Base-by-base conservation (phyloP, 1,140 invertebrate species). In the Epicauta chinensis region DNA sequence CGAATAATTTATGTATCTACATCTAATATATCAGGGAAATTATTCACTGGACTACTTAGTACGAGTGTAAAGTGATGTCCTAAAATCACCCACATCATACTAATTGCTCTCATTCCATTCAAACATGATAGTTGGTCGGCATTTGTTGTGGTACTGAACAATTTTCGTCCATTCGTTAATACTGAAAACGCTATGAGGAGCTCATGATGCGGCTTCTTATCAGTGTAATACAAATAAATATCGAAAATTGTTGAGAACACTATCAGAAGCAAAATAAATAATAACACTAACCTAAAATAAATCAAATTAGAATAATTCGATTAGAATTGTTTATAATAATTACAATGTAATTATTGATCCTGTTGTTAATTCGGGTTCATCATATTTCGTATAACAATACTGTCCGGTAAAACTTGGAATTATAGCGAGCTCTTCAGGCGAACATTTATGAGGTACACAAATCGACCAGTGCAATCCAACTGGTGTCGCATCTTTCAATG, bases 61-160 rank as follows among this genome's bases (percentile, higher is more conserved):
- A 3, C 23, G n/a, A 17, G 15, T 23, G 13, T 15, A n/a, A 75
- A 1, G 67, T 61, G 42, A 42, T 85, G 82, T 0, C 80, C 80
- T 2, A 82, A 56, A 7, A 85, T 72, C 11, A 85, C 77, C 83
- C 83, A 85, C 16, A 75, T 65, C 70, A 83, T 80, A 38, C 77
- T 78, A 13, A 84, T 63, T 16, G 76, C 72, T 39, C 77, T 72
- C 16, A 82, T 64, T 0, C 80, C 79, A 46, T 81, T 74, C 40
- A 81, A 39, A 56, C 75, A 78, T 29, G 69, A 64, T 5, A 80
- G 47, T 7, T 64, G 56, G 1, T 61, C 61, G 10, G 65, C 16
- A 15, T 53, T 61, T 48, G 49, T 50, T 0, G 48, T 58, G 14
- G 65, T 64, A 2, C 43, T 64, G 12, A 70, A 45, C 10, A 73